Conservation (phyloP, 2,888 invertebrate species). For the Agrochola litura region DNA sequence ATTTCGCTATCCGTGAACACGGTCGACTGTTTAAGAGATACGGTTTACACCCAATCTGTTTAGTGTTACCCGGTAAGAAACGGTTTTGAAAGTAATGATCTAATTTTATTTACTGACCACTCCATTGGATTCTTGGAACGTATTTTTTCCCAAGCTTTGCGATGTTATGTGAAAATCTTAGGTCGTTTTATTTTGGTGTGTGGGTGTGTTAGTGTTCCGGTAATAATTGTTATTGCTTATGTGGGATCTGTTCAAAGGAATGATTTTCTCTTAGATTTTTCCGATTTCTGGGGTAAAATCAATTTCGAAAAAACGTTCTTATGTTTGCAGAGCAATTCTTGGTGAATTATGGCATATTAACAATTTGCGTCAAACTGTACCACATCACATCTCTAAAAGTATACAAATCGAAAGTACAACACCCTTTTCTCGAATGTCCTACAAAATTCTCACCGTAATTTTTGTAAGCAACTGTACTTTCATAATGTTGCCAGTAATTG, state of each 20-base stretch:
- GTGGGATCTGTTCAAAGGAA: constrained; percentile 25
- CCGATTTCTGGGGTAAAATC: neutral
- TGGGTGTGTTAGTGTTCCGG: constrained; percentile 8
- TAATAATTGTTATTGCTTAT: constrained; percentile 31
- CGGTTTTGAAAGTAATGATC: constrained; percentile 43
- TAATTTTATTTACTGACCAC: constrained; percentile 52
- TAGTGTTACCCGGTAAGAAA: constrained; percentile 54
- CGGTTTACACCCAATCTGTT: constrained; percentile 55
- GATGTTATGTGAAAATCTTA: constrained; percentile 31
- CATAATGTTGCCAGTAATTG: constrained; percentile 57
- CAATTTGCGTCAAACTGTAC: no score
- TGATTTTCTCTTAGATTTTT: neutral
- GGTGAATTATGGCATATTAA: neutral
- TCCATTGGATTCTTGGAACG: constrained; percentile 52
- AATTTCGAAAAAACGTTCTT: neutral
- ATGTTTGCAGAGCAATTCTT: neutral
- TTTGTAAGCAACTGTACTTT: constrained; percentile 48
- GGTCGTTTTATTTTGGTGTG: constrained; percentile 20
- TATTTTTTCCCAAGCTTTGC: constrained; percentile 35
- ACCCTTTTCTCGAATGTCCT: neutral
- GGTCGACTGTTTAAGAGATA: constrained; percentile 53
- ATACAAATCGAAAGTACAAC: neutral
- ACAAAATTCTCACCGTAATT: neutral
- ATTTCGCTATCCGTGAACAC: constrained; percentile 61
- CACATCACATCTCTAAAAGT: neutral